phyloP scores from a whole-genome alignment of 2,113 vertebrate genomes.

The Porphyrio hochstetteri region DNA sequence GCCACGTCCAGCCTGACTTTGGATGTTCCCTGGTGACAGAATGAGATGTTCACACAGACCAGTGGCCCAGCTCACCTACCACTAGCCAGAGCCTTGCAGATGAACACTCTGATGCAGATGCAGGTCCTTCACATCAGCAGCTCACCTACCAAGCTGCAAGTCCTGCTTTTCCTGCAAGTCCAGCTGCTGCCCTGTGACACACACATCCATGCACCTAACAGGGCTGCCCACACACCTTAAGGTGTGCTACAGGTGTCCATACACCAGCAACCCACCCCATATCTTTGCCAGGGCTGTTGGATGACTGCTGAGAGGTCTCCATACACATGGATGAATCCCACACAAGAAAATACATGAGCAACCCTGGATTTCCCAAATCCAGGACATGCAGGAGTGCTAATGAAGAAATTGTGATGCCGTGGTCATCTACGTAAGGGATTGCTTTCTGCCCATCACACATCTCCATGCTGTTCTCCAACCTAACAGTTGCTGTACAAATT shows the following conservation, averaged over 20 bases:
- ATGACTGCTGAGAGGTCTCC: background rate
- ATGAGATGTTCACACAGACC: background rate
- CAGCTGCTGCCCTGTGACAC: background rate
- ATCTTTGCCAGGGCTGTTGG: background rate
- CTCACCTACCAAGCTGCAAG: background rate
- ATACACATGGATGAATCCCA: background rate
- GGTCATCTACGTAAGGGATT: background rate
- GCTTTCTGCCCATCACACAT: background rate
- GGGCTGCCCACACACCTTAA: background rate
- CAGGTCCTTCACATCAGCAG: background rate
- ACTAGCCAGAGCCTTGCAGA: background rate
- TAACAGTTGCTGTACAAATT: background rate
- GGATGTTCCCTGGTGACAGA: background rate
- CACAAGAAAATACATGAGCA: background rate
- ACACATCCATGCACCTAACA: background rate
- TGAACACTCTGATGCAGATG: background rate
- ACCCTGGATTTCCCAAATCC: background rate
- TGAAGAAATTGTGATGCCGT: background rate
- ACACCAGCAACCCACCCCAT: background rate
- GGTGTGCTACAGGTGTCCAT: background rate
- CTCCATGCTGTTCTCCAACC: background rate
- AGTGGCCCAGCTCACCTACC: background rate
- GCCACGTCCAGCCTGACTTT: accelerated
- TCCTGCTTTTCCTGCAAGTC: background rate
- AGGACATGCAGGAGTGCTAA: background rate